A percentile compares a stretch with the other conserved stretches of the same genome.
phyloP scores from a whole-genome alignment of 2,888 invertebrate species.

The Pandemis heparana region DNA sequence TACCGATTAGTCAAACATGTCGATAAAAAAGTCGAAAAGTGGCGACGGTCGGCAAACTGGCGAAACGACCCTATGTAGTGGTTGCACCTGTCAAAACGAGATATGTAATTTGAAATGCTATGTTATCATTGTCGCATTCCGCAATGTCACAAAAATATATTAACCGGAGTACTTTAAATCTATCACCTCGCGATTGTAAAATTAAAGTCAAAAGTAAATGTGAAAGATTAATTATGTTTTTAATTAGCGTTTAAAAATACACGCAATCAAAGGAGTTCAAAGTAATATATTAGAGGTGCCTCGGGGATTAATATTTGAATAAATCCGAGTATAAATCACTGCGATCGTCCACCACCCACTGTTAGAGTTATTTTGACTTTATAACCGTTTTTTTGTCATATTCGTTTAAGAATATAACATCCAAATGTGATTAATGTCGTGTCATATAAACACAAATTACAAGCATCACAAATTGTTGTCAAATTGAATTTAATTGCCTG shows the following conservation, averaged over 20 bases:
- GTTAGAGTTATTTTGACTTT: constrained; percentile 63
- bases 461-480: constrained; percentile 42
- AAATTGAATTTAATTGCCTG: constrained; percentile 33
- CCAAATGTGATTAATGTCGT: constrained; percentile 30
- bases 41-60: no score
- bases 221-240: constrained; percentile 43
- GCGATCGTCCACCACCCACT: constrained; percentile 66
- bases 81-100: neutral
- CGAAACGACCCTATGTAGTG: no score
- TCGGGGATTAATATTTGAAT: constrained; percentile 61
- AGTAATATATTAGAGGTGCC: constrained; percentile 53
- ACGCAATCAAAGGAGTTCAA: constrained; percentile 52
- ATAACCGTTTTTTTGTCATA: constrained; percentile 61
- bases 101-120: neutral
- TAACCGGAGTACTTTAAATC: neutral
- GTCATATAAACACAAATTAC: constrained; percentile 32
- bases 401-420: constrained; percentile 58
- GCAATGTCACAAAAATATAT: neutral
- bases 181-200: neutral
- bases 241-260: constrained; percentile 48
- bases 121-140: neutral
- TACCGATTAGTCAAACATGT: no score
- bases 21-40: no score
- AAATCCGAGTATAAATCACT: constrained; percentile 68
- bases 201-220: constrained; percentile 7